Conservation (phyloP, 2,797 vertebrate genomes). For the Rhodeus uyekii region DNA sequence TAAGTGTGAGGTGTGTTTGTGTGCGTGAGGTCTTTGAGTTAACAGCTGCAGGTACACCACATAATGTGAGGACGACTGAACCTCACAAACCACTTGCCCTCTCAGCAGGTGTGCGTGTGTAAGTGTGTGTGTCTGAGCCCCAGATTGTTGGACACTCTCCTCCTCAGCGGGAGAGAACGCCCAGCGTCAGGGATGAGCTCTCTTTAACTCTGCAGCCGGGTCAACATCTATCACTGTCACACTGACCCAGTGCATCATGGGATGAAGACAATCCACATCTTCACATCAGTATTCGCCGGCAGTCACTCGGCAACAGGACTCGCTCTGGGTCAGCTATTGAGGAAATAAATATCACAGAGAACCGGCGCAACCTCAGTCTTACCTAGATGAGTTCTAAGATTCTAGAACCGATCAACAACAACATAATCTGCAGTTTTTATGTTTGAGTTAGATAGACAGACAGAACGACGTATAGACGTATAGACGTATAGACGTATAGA, state of each 20-base stretch:
- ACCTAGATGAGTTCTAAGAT: not conserved
- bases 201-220: constrained; percentile 38
- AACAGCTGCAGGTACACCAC: constrained; percentile 22
- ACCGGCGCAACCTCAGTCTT: not conserved
- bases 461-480: too few species aligned
- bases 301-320: constrained; percentile 24
- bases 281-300: constrained; percentile 34
- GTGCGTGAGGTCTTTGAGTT: constrained; percentile 30
- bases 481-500: not conserved
- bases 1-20: constrained; percentile 35
- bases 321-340: constrained; percentile 8
- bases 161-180: constrained; percentile 21
- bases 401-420: not conserved
- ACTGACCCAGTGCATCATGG: constrained; percentile 39
- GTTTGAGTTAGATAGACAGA: too few species aligned
- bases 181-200: constrained; percentile 26
- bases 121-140: constrained; percentile 11
- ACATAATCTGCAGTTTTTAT: not conserved
- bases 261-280: constrained; percentile 38
- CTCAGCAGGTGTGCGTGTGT: constrained; percentile 41
- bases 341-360: constrained; percentile 15
- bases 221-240: constrained; percentile 46
- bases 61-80: constrained; percentile 39
- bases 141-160: constrained; percentile 14
- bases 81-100: constrained; percentile 30